Evolutionary conservation across 2,113 vertebrate genomes (phyloP).

Genomic region (Callipepla squamata): DNA sequence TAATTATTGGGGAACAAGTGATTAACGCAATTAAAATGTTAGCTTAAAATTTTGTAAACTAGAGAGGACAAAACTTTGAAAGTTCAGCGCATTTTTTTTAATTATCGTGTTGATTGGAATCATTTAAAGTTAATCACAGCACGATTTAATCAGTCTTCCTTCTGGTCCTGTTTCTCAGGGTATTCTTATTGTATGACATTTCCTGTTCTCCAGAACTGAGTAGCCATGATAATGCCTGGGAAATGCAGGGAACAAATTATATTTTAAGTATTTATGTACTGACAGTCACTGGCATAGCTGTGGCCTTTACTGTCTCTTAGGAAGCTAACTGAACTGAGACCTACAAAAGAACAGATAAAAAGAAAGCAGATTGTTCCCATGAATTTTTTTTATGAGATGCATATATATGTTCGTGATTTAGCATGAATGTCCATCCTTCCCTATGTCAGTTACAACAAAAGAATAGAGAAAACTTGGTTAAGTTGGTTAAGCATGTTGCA

Average conservation of each 20-base stretch:
- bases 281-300: too few relatives aligned
- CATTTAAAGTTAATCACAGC: background rate
- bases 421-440: background rate
- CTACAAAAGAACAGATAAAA: background rate
- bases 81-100: background rate
- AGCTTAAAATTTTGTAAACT: background rate
- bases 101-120: background rate
- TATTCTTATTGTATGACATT: accelerated
- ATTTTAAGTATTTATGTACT: accelerated
- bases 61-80: background rate
- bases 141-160: background rate
- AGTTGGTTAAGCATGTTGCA: background rate
- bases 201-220: background rate
- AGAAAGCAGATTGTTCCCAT: background rate
- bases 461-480: background rate
- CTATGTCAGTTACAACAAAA: background rate
- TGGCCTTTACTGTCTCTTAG: background rate
- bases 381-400: background rate
- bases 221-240: background rate
- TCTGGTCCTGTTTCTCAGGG: background rate
- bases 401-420: background rate
- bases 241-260: background rate
- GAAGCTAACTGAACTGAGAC: background rate
- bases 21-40: background rate
- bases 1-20: background rate